Percentiles rank a stretch among this genome's conserved stretches.
phyloP scores from a whole-genome alignment of 2,797 vertebrate species.

The Philypnodon macrostomus region DNA sequence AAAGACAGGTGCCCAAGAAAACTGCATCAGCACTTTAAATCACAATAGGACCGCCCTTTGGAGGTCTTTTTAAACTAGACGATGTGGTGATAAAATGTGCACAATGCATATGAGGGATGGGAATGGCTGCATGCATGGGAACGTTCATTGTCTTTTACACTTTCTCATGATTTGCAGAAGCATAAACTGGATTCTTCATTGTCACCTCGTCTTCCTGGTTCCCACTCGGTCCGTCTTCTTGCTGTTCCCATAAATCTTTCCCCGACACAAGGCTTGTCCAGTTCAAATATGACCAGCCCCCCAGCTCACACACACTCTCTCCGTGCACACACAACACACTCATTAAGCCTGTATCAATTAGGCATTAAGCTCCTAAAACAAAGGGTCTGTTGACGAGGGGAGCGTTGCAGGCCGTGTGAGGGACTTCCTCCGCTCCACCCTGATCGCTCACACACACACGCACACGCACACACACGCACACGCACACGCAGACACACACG shows the following conservation, averaged over 20 bases:
- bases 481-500: too few species aligned
- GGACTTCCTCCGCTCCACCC: slow-evolving; percentile 69
- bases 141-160: slow-evolving; percentile 29
- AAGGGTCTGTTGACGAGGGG: slow-evolving; percentile 68
- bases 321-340: slow-evolving; percentile 54
- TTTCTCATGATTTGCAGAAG: slow-evolving; percentile 51
- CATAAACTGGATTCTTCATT: slow-evolving; percentile 55
- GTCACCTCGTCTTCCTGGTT: slow-evolving; percentile 62
- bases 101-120: background rate
- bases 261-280: slow-evolving; percentile 75
- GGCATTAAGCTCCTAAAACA: slow-evolving; percentile 76
- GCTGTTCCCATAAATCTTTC: slow-evolving; percentile 71
- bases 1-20: slow-evolving; percentile 63
- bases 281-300: slow-evolving; percentile 68
- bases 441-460: slow-evolving; percentile 54
- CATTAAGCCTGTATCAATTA: slow-evolving; percentile 81
- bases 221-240: slow-evolving; percentile 61
- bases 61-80: slow-evolving; percentile 3
- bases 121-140: slow-evolving; percentile 37
- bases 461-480: slow-evolving; percentile 45
- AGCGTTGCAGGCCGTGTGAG: slow-evolving; percentile 61
- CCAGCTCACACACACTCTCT: slow-evolving; percentile 51
- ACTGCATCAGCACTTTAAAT: slow-evolving; percentile 14
- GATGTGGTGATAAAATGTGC: background rate
- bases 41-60: slow-evolving; percentile 5